These are phyloP conservation scores for Cossypha heuglini DNA, from an alignment of 2,797 vertebrate species.

Conservation along the genomic window DNA sequence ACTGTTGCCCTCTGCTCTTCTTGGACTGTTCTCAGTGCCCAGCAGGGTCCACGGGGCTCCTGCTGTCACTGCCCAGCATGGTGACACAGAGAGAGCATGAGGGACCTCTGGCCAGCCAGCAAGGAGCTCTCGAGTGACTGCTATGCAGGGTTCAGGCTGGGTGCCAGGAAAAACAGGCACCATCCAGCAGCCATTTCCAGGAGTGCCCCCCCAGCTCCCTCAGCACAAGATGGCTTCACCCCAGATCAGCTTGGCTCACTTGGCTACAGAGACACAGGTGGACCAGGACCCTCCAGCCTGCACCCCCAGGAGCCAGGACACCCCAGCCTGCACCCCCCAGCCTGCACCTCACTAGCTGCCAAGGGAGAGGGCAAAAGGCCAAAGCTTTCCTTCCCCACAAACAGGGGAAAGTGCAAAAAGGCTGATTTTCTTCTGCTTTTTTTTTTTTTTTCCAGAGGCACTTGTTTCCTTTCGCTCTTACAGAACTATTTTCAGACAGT, in stretches of 20 bases:
- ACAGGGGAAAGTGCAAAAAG: background rate
- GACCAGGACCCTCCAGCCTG: accelerated
- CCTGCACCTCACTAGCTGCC: background rate
- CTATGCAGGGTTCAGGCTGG: background rate
- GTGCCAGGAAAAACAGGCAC: constrained; percentile 45
- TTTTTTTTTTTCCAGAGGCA: background rate
- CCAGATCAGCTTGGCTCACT: background rate
- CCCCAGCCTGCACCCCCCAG: no score
- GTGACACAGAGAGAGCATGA: background rate
- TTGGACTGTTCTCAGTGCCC: background rate
- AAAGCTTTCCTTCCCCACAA: background rate
- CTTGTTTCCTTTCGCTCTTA: background rate
- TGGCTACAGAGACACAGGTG: background rate
- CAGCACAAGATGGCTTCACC: background rate
- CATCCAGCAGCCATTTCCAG: constrained; percentile 16
- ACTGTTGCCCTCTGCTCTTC: background rate
- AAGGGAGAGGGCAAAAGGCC: background rate
- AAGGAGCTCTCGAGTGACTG: background rate
- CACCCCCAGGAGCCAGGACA: background rate
- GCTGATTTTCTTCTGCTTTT: background rate
- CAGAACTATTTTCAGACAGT: background rate
- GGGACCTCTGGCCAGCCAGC: background rate
- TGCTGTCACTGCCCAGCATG: background rate
- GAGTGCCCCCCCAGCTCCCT: background rate
- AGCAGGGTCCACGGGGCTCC: background rate